Evolutionary conservation across 2,888 invertebrate genomes (phyloP), one percentile per base, ranked within the genome.

Genomic region (Tachina grossa): DNA sequence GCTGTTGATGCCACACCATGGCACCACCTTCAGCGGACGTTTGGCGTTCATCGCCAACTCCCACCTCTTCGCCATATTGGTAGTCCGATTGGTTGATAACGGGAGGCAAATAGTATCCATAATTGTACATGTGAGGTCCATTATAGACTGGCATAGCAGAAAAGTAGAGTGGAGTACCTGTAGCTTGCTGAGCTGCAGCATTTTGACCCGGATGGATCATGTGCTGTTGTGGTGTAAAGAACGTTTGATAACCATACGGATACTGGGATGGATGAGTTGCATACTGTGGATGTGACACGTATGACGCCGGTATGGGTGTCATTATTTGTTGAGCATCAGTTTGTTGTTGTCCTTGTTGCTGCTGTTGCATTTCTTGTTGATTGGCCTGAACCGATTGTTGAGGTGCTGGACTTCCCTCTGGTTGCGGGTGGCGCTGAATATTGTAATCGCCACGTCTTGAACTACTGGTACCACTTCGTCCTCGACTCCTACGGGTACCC

Each of bases 181-280:
- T 88, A 13, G 92, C 92, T 83, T 92, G 93, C 86, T 93, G 93
- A 41, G 92, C 90, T 45, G 90, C 88, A 16, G 89, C 87, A 83
- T 88, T 89, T 47, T 90, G 88, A n/a, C 90, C 89, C 16, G 91
- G 89, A 86, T 92, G 92, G 0, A 90, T 90, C 84, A 90, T 88
- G 51, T 88, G 89, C 77, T 88, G 89, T 87, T 89, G 92, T 39
- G 91, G 88, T 6, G 92, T 83, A 85, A 89, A 92, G 69, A 90
- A 91, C 14, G 89, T 82, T 61, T 89, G 91, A 88, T 91, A 91
- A 13, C 89, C 89, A 85, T 89, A 92, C 61, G 88, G 84, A 78
- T 90, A 90, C 4, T 89, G 89, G 43, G 88, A 84, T 8, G 90
- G 76, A 57, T 83, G 81, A 14, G 86, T 41, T 6, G 89, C 85